Percentiles rank a stretch among this genome's conserved stretches.
Evolutionary conservation across 2,113 vertebrate genomes (phyloP).

Genomic region (Ailuropoda melanoleuca): DNA sequence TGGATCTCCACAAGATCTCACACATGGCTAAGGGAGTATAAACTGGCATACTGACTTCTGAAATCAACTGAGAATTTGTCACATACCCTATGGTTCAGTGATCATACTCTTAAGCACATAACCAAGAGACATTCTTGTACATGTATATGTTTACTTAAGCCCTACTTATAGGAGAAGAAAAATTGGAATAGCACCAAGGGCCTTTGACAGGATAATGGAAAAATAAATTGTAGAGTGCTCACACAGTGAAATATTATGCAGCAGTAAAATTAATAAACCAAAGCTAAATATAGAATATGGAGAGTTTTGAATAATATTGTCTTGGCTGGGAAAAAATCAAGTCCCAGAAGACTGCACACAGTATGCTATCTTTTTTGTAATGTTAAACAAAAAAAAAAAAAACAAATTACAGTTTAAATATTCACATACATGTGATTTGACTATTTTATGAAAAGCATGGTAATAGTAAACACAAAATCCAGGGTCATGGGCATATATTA

Average conservation of each 20-base stretch:
- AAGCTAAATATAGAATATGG: background rate
- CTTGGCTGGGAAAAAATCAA: background rate
- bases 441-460: background rate
- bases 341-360: background rate
- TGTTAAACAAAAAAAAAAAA: background rate
- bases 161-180: background rate
- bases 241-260: background rate
- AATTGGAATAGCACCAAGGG: background rate
- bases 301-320: background rate
- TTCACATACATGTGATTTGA: background rate
- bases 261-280: background rate
- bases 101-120: background rate
- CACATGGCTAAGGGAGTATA: background rate
- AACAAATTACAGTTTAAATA: background rate
- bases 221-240: background rate
- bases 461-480: background rate
- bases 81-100: background rate
- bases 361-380: background rate
- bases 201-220: background rate
- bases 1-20: background rate
- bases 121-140: background rate
- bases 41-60: background rate
- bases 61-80: background rate
- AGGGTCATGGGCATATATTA: background rate
- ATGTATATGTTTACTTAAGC: background rate